phyloP scores from a whole-genome alignment of 2,797 vertebrate genomes.

The Arctocebus calabarensis region DNA sequence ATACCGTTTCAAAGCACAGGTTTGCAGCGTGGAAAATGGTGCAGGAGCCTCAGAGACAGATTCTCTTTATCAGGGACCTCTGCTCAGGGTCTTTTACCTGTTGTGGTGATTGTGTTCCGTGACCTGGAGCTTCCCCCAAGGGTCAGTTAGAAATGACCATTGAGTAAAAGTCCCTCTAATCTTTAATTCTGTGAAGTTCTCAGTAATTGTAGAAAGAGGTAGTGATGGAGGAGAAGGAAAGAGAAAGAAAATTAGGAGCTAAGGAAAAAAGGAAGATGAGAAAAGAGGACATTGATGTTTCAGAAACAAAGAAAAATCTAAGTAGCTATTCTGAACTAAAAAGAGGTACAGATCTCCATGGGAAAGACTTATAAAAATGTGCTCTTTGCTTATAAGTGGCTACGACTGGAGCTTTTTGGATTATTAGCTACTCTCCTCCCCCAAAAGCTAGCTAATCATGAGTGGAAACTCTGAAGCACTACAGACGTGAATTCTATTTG shows the following conservation, averaged over 20 bases:
- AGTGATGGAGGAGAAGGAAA: neutral
- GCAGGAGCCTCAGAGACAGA: slow-evolving; percentile 1
- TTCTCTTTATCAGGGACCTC: neutral
- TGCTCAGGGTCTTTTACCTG: neutral
- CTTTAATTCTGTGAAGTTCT: neutral
- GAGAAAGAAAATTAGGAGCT: slow-evolving; percentile 26
- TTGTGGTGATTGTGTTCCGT: neutral
- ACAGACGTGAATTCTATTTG: neutral
- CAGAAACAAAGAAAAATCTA: slow-evolving; percentile 25
- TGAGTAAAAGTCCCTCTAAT: slow-evolving; percentile 7
- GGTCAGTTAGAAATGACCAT: neutral
- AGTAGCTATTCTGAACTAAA: neutral
- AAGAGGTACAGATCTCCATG: neutral
- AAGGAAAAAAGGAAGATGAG: neutral
- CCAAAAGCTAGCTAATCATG: neutral
- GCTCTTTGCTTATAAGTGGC: neutral
- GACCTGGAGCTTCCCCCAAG: neutral
- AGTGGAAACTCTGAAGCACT: neutral
- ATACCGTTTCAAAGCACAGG: slow-evolving; percentile 74
- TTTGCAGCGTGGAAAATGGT: slow-evolving; percentile 66
- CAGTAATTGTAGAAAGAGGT: slow-evolving; percentile 18
- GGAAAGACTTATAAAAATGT: neutral
- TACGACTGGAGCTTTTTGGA: neutral
- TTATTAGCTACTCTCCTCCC: neutral
- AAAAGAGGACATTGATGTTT: slow-evolving; percentile 3